Conservation (phyloP, 64 coral and sea anemone species). For the Montipora capricornis region DNA sequence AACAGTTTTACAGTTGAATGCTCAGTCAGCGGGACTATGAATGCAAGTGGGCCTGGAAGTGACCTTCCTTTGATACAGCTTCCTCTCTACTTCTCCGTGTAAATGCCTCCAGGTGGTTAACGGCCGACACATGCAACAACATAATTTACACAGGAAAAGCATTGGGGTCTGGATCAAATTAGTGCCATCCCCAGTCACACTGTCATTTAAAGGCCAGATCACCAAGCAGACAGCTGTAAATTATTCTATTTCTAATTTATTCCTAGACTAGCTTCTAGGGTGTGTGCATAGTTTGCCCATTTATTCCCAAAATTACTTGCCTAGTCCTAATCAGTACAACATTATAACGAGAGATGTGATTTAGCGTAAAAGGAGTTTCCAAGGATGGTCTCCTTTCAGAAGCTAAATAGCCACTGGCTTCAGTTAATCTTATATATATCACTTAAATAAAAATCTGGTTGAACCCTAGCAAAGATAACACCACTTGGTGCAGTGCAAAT, state of each 20-base stretch:
- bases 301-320: neutral
- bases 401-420: neutral
- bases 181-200: neutral
- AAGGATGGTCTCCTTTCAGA: neutral
- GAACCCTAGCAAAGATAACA: neutral
- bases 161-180: neutral
- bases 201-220: neutral
- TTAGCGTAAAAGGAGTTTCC: neutral
- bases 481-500: neutral
- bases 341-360: no score
- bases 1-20: neutral
- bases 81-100: neutral
- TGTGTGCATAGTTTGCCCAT: neutral
- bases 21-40: neutral
- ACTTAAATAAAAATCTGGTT: neutral
- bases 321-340: neutral
- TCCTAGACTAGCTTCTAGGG: neutral
- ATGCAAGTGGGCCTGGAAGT: neutral
- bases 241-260: neutral
- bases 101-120: neutral
- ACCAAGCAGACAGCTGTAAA: neutral
- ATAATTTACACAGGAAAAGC: neutral
- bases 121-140: neutral
- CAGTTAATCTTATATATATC: neutral
- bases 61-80: neutral